A percentile compares a stretch with the other conserved stretches of the same genome.
Conservation (phyloP, 2,888 invertebrate species). For the Cistogaster globosa region DNA sequence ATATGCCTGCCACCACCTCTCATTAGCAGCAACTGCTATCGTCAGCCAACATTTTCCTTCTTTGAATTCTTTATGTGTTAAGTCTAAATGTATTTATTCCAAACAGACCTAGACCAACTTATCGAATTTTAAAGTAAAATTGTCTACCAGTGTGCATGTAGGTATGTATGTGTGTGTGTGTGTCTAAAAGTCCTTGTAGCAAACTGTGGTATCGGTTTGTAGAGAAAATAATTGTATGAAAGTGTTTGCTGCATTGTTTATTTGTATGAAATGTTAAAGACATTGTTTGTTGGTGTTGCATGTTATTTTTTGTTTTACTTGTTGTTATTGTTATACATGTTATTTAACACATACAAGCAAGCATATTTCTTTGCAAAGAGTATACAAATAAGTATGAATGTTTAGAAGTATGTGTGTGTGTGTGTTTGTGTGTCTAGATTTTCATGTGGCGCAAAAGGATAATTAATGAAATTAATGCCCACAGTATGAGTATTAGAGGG, state of each 20-base stretch:
- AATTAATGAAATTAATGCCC: conserved; percentile 74
- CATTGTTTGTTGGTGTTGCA: conserved; percentile 70
- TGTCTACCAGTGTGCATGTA: conserved; percentile 5
- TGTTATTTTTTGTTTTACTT: conserved; percentile 34
- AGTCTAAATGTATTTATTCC: conserved; percentile 16
- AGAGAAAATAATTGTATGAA: conserved; percentile 17
- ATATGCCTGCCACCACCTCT: conserved; percentile 9
- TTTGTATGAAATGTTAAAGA: conserved; percentile 65
- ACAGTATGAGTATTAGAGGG: conserved; percentile 66
- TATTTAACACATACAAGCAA: conserved; percentile 49
- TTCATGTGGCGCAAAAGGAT: conserved; percentile 71
- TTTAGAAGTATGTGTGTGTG: neutral
- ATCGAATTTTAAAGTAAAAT: conserved; percentile 36
- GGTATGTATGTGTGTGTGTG: neutral
- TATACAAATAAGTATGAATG: neutral
- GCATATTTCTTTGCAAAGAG: conserved; percentile 2
- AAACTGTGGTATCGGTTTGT: conserved; percentile 3
- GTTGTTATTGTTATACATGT: conserved; percentile 54
- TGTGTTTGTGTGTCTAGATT: neutral
- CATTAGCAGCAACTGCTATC: conserved; percentile 2
- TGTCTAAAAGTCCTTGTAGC: conserved; percentile 23
- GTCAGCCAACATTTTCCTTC: conserved; percentile 38
- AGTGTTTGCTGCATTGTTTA: conserved; percentile 51
- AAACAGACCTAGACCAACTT: conserved; percentile 53
- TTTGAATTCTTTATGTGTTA: conserved; percentile 1